Conservation (phyloP, 2,113 vertebrate genomes). For the Junco hyemalis region DNA sequence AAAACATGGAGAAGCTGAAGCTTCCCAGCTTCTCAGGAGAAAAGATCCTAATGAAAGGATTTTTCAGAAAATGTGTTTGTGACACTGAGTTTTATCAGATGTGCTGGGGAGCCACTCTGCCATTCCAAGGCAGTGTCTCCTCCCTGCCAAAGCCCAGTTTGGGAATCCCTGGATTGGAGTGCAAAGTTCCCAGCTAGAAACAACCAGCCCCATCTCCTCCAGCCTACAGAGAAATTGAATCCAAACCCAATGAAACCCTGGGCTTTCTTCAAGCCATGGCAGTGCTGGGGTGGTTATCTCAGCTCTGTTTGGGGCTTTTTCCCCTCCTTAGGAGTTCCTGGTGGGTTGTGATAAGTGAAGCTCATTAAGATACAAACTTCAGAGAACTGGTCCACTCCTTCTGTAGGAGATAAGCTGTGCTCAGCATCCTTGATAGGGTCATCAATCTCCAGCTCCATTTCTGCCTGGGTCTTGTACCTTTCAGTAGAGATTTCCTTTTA, state of each 20-base stretch:
- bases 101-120: neutral
- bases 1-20: no score
- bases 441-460: neutral
- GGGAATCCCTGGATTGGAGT: neutral
- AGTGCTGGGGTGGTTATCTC: neutral
- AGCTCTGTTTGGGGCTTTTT: fast-evolving
- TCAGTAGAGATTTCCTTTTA: neutral
- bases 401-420: neutral
- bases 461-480: neutral
- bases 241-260: neutral
- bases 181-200: neutral
- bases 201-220: neutral
- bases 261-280: neutral
- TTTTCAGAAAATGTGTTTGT: no score
- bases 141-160: neutral
- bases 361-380: neutral
- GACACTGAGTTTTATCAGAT: neutral
- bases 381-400: neutral
- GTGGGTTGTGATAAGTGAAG: neutral
- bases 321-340: neutral
- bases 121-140: fast-evolving
- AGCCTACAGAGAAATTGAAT: neutral
- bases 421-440: neutral
- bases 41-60: no score
- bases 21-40: no score